Conservation (phyloP, 2,113 vertebrate genomes). For the Clupea harengus region DNA sequence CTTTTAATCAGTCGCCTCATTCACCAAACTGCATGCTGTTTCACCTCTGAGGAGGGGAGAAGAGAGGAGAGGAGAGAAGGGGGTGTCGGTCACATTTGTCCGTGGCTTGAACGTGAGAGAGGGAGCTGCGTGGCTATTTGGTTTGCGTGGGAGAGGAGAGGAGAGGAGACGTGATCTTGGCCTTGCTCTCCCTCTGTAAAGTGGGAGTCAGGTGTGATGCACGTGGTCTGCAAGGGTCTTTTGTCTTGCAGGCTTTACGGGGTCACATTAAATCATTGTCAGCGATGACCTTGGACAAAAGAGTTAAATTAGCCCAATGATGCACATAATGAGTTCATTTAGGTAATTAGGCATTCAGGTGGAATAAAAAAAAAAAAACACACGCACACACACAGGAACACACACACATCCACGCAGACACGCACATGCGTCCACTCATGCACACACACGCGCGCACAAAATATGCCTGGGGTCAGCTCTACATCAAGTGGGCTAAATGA, state of each 20-base stretch:
- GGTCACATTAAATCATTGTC: conserved; percentile 72
- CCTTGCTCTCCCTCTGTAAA: neutral
- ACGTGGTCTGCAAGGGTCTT: conserved; percentile 43
- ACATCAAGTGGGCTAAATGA: conserved; percentile 52
- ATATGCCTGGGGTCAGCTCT: conserved; percentile 61
- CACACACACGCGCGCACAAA: conserved; percentile 33
- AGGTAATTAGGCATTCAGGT: conserved; percentile 74
- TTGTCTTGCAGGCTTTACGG: conserved; percentile 54
- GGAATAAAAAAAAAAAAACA: conserved; percentile 58
- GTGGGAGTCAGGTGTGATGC: conserved; percentile 31
- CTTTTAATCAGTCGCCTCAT: neutral
- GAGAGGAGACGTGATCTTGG: neutral
- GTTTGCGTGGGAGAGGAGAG: neutral
- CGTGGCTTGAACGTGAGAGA: neutral
- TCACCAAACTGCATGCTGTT: neutral
- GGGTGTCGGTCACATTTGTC: neutral
- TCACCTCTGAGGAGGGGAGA: neutral
- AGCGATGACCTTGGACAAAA: conserved; percentile 70
- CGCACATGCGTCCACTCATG: neutral
- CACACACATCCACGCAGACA: neutral
- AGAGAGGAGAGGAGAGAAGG: neutral
- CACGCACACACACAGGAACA: neutral
- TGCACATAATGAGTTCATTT: conserved; percentile 74
- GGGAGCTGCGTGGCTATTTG: neutral
- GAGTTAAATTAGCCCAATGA: conserved; percentile 69